phyloP scores from a whole-genome alignment of 2,797 vertebrate species.

The Ammospiza maritima region DNA sequence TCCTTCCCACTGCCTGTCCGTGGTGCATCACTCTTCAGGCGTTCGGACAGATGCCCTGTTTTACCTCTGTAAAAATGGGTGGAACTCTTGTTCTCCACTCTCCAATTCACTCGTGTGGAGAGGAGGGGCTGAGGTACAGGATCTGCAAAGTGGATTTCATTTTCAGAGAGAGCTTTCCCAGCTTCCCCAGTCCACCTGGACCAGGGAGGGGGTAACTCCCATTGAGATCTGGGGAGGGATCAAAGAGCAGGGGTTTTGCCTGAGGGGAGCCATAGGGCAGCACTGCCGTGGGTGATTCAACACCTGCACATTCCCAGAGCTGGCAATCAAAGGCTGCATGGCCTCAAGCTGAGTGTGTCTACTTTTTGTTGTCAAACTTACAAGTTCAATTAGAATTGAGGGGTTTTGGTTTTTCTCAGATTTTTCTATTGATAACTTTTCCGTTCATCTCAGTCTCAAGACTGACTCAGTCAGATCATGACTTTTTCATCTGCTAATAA shows the following conservation, averaged over 20 bases:
- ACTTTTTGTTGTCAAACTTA: neutral
- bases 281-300: neutral
- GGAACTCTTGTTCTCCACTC: neutral
- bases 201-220: neutral
- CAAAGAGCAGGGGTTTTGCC: conserved; percentile 13
- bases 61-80: neutral
- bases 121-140: neutral
- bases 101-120: fast-evolving
- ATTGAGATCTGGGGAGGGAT: conserved; percentile 9
- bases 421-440: neutral
- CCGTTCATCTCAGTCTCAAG: neutral
- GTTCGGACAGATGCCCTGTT: neutral
- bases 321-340: conserved; percentile 39
- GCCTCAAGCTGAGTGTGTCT: neutral
- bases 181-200: neutral
- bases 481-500: neutral
- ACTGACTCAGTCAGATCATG: neutral
- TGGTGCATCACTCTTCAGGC: neutral
- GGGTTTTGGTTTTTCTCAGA: neutral
- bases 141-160: neutral
- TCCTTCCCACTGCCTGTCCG: neutral
- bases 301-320: neutral
- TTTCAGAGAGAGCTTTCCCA: neutral
- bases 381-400: neutral
- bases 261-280: neutral